Base-by-base conservation (phyloP, 1,140 invertebrate species). In the Hylaeus anthracinus region DNA sequence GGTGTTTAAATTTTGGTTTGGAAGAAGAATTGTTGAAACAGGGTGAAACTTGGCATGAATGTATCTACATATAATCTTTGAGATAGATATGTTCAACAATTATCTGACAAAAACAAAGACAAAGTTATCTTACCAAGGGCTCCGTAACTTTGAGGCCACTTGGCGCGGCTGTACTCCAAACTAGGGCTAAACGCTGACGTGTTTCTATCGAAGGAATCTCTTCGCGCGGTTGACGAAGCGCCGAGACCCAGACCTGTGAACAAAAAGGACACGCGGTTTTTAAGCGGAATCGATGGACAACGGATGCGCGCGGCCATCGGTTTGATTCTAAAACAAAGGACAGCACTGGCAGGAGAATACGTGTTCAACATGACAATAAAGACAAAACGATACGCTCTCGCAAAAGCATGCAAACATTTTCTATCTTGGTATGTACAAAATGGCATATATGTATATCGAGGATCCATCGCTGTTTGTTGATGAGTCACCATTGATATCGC, bases 121-220 rank as follows among this genome's bases (percentile, higher is more conserved):
- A 26, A 26, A 26, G 26, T 26, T 26, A 26, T 82, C 90, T 92
- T 90, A 94, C 95, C 95, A 70, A 96, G 91, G 72, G 95, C 94
- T 60, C 95, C 95, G 90, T 95, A 96, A 89, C 93, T 95, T 82
- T 95, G 95, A n/a, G 95, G 94, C 94, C 95, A 95, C 89, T 95
- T 95, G 45, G 92, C 94, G 86, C 94, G 90, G 88, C 95, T 95
- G 92, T 96, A 96, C 88, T 96, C 96, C 83, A 97, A 93, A 80
- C 96, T 96, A 81, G 97, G 96, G 82, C 96, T 96, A 89, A 97
- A 96, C 88, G 96, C 95, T 81, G 96, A 96, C 85, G 95, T 96
- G 88, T 96, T 97, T 88, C 96, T 94, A 91, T 97, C 97, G 90
- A 97, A 97, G 9, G 96, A 97, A 91, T 97, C 97, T 79, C 96